Conservation (phyloP, 2,797 vertebrate species). For the Acanthornis magna region DNA sequence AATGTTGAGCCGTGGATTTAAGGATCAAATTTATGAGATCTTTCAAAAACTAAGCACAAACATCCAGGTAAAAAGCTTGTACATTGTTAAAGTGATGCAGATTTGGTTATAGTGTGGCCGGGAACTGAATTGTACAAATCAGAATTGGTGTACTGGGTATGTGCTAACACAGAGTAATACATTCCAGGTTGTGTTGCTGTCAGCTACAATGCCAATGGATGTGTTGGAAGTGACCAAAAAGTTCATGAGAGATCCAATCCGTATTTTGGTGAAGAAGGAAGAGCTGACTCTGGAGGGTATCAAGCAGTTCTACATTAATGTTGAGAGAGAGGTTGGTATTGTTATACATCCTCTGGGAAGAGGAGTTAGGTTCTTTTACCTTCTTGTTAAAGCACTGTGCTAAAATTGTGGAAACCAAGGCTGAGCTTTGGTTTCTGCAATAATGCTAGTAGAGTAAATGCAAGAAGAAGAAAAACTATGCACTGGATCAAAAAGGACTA, state of each 20-base stretch:
- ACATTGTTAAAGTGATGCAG: neutral
- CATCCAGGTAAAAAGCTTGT: conserved; percentile 85
- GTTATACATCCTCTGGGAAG: neutral
- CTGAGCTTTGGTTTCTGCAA: conserved; percentile 76
- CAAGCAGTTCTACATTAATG: conserved; percentile 99
- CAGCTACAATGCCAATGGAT: conserved; percentile 97
- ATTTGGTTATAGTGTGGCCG: conserved; percentile 73
- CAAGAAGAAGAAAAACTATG: conserved; percentile 82
- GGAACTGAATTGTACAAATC: conserved; percentile 72
- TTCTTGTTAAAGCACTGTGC: conserved; percentile 91
- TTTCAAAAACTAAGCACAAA: conserved; percentile 97
- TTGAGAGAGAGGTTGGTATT: conserved; percentile 90
- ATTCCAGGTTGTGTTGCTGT: conserved; percentile 91
- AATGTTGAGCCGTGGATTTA: conserved; percentile 98
- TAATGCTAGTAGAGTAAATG: conserved; percentile 87
- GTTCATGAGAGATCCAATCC: conserved; percentile 98
- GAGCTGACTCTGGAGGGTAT: conserved; percentile 99
- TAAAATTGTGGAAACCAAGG: conserved; percentile 83
- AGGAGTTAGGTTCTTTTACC: neutral
- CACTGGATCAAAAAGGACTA: conserved; percentile 77
- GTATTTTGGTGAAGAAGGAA: conserved; percentile 97
- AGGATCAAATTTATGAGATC: conserved; percentile 99
- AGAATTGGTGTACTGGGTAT: neutral
- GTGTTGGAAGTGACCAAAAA: conserved; percentile 99
- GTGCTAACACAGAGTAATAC: rapidly evolving